phyloP scores from a whole-genome alignment of 2,113 vertebrate species.

The Phrynocephalus versicolor region DNA sequence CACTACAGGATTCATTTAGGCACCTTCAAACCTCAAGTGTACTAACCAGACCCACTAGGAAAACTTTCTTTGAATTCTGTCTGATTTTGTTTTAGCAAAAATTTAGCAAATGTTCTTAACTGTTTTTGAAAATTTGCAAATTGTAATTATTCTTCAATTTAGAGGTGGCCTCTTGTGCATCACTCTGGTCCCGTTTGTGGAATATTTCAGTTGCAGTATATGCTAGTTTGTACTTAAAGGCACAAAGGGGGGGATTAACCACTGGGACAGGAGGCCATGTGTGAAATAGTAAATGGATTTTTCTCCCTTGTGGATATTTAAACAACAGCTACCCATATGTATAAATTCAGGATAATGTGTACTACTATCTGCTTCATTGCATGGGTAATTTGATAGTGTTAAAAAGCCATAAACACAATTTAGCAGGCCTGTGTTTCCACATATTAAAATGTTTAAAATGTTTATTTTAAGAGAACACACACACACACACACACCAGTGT shows the following conservation, averaged over 20 bases:
- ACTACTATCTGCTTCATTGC: slow-evolving; percentile 61
- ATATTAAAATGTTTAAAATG: slow-evolving; percentile 43
- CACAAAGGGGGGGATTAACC: slow-evolving; percentile 20
- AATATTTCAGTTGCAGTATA: background rate
- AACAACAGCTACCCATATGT: slow-evolving; percentile 39
- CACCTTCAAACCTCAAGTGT: background rate
- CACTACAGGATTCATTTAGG: too few species aligned
- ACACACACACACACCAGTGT: slow-evolving; percentile 38
- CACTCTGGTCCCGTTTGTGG: background rate
- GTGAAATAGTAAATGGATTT: slow-evolving; percentile 47
- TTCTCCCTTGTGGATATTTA: slow-evolving; percentile 40
- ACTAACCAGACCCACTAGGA: background rate
- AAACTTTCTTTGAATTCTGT: background rate
- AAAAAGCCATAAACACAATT: slow-evolving; percentile 63
- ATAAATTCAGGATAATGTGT: slow-evolving; percentile 53
- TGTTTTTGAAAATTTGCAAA: too few species aligned
- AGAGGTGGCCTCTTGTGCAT: background rate
- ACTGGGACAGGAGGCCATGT: slow-evolving; percentile 37
- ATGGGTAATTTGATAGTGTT: slow-evolving; percentile 66
- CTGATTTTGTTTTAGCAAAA: background rate
- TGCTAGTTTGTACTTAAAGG: slow-evolving; percentile 25
- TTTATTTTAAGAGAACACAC: slow-evolving; percentile 51
- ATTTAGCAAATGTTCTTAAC: background rate
- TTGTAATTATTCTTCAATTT: background rate
- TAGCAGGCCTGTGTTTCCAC: slow-evolving; percentile 47